phyloP scores from a whole-genome alignment of 2,797 vertebrate species.

The Sebastes melanostomus region DNA sequence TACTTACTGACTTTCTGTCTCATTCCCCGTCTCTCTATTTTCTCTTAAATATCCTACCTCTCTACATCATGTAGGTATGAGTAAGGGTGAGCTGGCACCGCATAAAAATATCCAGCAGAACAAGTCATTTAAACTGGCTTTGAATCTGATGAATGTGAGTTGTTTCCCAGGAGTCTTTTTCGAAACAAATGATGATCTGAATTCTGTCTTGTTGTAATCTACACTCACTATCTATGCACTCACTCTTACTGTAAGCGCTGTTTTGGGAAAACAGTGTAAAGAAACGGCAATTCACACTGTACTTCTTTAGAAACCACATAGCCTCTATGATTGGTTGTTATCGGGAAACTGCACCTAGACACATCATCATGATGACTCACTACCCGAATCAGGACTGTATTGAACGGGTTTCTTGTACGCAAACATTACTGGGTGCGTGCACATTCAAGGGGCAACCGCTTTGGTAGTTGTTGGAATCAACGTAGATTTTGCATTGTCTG shows the following conservation, averaged over 20 bases:
- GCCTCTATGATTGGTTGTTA: neutral
- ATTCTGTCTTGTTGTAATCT: neutral
- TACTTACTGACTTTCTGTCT: slow-evolving; percentile 44
- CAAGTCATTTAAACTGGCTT: neutral
- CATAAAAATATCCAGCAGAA: slow-evolving; percentile 7
- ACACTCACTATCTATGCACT: no score
- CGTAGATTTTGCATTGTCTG: no score
- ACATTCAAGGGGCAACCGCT: no score
- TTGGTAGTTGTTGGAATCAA: no score
- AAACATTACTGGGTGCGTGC: no score
- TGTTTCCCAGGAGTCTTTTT: neutral
- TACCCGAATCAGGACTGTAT: neutral
- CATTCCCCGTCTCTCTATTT: slow-evolving; percentile 28
- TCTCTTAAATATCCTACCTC: slow-evolving; percentile 15
- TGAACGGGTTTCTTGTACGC: no score
- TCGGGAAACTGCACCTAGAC: neutral
- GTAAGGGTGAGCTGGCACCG: slow-evolving; percentile 5
- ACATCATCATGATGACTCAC: neutral
- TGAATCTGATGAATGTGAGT: neutral
- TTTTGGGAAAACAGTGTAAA: neutral
- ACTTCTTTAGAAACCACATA: neutral
- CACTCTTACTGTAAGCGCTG: neutral
- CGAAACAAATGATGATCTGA: neutral
- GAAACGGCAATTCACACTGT: neutral
- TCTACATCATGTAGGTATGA: slow-evolving; percentile 9